Base-by-base conservation (phyloP, 2,113 vertebrate species). In the Axis porcinus region DNA sequence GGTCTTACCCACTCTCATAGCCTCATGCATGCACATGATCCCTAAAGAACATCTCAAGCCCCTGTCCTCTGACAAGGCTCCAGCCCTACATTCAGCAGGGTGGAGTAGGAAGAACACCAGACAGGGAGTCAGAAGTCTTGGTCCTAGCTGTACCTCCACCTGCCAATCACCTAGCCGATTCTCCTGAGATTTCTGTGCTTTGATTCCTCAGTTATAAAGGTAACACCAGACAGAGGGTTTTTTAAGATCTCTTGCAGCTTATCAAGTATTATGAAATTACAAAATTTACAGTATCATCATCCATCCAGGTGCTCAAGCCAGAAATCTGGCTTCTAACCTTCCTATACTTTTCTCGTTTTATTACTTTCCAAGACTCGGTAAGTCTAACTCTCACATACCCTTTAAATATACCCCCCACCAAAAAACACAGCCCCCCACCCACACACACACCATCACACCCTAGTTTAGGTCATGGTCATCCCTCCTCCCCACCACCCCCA, bases 401-500 rank as follows among this genome's bases (percentile, higher is more conserved):
- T 81, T 84, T 10, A 50, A 81, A 74, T 43, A 21, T 3, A 36
- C 4, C 40, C 25, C 1, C 13, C 7, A 40, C 47, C 19, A 0
- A 0, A 74, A 13, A 12, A 43, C 8, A 30, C 28, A 40, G 25
- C 0, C 13, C 6, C 47, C 23, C 1, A 1, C 19, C 13, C 25
- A 5, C n/a, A 3, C 62, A 12, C 36, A 40, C 33, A 47, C 28
- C 14, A 4, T 21, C 27, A 7, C 1, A 25, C 17, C 74, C 14
- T 33, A 5, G 30, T 52, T 76, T 15, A 57, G 58, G 52, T 17
- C n/a, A 58, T 0, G 7, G 50, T 74, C 85, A 30, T 21, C 30
- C 13, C 21, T 40, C 3, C 10, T 5, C 55, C 11, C 33, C 0
- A 0, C 25, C 4, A 62, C 1, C 25, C 25, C 28, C 40, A 43